A percentile compares a stretch with the other conserved stretches of the same genome.
phyloP scores from a whole-genome alignment of 92 coral and sea anemone genomes.

The Epizoanthus ramosus region DNA sequence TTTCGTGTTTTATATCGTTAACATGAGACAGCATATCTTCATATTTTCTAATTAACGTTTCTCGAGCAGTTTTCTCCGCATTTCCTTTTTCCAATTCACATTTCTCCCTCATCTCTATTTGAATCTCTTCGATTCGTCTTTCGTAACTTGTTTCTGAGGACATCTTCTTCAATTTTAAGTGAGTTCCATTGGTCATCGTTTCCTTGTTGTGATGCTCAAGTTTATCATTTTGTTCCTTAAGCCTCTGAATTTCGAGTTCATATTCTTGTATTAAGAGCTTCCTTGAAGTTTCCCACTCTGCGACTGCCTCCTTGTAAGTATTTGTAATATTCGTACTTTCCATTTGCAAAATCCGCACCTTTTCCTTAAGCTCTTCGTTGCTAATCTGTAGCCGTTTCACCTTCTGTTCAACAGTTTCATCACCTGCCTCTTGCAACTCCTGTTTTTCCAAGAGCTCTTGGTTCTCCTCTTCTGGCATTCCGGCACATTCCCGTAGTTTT shows the following conservation, averaged over 20 bases:
- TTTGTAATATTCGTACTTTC: conserved; percentile 46
- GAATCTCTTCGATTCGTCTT: conserved; percentile 51
- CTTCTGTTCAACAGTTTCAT: conserved; percentile 1
- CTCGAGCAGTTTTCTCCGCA: conserved; percentile 20
- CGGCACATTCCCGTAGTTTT: background rate
- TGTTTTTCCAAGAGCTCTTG: background rate
- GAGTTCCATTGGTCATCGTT: background rate
- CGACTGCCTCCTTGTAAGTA: conserved; percentile 39
- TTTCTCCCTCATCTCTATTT: conserved; percentile 61
- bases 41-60: conserved; percentile 8
- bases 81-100: conserved; percentile 35
- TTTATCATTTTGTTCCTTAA: conserved; percentile 41
- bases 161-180: background rate
- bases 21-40: conserved; percentile 34
- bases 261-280: conserved; percentile 25
- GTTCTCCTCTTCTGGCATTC: background rate
- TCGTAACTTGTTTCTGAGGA: conserved; percentile 40
- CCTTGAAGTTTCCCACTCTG: conserved; percentile 45
- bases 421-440: background rate
- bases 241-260: conserved; percentile 50
- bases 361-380: conserved; percentile 50
- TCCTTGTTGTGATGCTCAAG: background rate
- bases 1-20: conserved; percentile 20
- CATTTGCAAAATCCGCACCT: conserved; percentile 50
- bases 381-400: conserved; percentile 46